phyloP scores from a whole-genome alignment of 2,113 vertebrate genomes.

The Prinia subflava region DNA sequence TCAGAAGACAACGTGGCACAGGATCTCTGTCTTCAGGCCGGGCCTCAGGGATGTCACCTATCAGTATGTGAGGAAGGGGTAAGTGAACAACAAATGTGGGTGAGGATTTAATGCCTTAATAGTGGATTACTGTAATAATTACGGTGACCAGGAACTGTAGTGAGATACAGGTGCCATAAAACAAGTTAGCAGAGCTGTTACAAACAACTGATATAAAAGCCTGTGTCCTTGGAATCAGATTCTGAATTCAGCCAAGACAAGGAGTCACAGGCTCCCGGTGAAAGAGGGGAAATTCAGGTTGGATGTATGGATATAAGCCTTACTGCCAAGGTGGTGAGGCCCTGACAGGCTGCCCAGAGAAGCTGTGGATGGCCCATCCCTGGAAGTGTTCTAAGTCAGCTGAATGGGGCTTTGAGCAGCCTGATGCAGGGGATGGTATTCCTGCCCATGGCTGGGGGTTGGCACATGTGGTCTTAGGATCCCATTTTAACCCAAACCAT shows the following conservation, averaged over 20 bases:
- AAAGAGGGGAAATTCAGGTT: not conserved
- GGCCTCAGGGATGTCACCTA: slow-evolving; percentile 94
- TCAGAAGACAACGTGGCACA: slow-evolving; percentile 96
- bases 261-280: not conserved
- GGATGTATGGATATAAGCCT: not conserved
- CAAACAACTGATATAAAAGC: not conserved
- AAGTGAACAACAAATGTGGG: slow-evolving; percentile 22
- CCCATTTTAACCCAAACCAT: not conserved
- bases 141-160: not conserved
- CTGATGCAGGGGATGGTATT: not conserved
- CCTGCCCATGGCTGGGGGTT: not conserved
- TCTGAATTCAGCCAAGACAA: not conserved
- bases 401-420: not conserved
- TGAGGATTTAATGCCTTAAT: not conserved
- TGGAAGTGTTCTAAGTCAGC: not conserved
- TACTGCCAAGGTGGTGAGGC: not conserved
- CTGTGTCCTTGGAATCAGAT: not conserved
- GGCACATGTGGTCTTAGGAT: not conserved
- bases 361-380: not conserved
- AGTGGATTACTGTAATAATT: not conserved
- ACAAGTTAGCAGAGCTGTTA: not conserved
- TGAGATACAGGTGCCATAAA: not conserved
- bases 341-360: not conserved
- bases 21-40: slow-evolving; percentile 93
- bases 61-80: slow-evolving; percentile 96